Base-by-base conservation (phyloP, 2,888 invertebrate species). In the Tinea semifulvella region DNA sequence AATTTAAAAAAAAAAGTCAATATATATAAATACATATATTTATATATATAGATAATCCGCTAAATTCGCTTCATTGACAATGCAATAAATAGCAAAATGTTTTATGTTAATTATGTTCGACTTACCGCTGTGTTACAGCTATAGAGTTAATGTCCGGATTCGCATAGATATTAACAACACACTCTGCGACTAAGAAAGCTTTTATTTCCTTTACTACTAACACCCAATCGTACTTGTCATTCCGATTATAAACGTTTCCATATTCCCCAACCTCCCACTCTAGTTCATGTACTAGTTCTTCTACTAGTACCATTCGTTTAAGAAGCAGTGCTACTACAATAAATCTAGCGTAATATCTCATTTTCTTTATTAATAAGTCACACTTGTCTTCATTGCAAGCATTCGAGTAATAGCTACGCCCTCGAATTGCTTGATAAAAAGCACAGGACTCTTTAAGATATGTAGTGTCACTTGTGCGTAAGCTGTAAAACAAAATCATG, bases 371-470 rank as follows among this genome's bases (percentile, higher is more conserved):
- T 94, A 98, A 96, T 50, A 98, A 72, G 68, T 98, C 97, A 54
- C 96, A 91, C 57, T 94, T 89, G 69, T 96, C 95, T 74, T 96
- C 96, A 68, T 95, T 94, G 51, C 89, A 89, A 1, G 96, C 96
- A 60, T 94, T 87, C 44, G 95, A 95, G 70, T 97, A 98, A 69
- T 98, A 98, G 14, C 93, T 93, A 56, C 98, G 84, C 49, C 94
- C 93, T 55, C 96, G 83, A 57, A 98, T 98, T 11, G 98, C 97
- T 42, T 93, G 91, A 84, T 98, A 98, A 77, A 98, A 98, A 47
- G 96, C 93, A 73, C 91, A 96, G 42, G 98, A 96, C 82, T 98
- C 98, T 69, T 94, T 93, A 57, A 98, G 83, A 75, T 97, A 98
- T 72, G 93, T 94, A 26, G 95, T 95, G 81, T 98, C 97, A 74